These are phyloP conservation scores for Syngnathus acus DNA, from an alignment of 2,797 vertebrate genomes.

Conservation along the genomic window DNA sequence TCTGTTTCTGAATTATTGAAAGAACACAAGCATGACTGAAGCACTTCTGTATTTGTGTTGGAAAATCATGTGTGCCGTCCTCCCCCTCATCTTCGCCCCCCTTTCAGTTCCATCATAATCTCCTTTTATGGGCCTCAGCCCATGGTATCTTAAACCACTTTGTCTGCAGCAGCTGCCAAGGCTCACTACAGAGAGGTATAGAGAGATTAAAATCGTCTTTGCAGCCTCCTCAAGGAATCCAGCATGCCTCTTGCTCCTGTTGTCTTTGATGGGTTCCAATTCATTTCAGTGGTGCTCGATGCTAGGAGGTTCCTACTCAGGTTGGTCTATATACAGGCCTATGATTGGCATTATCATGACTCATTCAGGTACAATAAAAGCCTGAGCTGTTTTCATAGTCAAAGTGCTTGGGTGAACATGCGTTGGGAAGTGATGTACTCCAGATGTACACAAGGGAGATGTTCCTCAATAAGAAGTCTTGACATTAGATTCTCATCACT, in stretches of 20 bases:
- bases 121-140: slow-evolving; percentile 59
- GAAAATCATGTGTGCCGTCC: slow-evolving; percentile 17
- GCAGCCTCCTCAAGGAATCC: slow-evolving; percentile 52
- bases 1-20: slow-evolving; percentile 21
- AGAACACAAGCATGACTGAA: slow-evolving; percentile 13
- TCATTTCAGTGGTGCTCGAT: slow-evolving; percentile 20
- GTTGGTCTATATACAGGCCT: slow-evolving; percentile 35
- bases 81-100: slow-evolving; percentile 27
- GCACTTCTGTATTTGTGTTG: slow-evolving; percentile 39
- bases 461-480: background rate
- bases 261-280: slow-evolving; percentile 57
- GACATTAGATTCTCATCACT: background rate
- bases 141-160: slow-evolving; percentile 55
- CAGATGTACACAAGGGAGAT: background rate
- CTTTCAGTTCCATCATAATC: slow-evolving; percentile 55
- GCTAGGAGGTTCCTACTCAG: slow-evolving; percentile 34
- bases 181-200: slow-evolving; percentile 57
- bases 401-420: background rate
- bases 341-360: slow-evolving; percentile 31
- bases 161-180: slow-evolving; percentile 62
- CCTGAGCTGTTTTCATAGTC: slow-evolving; percentile 21
- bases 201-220: slow-evolving; percentile 60
- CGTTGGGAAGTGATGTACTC: background rate
- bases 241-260: slow-evolving; percentile 46
- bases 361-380: slow-evolving; percentile 36